phyloP scores from a whole-genome alignment of 2,113 vertebrate species.

The Meles meles region DNA sequence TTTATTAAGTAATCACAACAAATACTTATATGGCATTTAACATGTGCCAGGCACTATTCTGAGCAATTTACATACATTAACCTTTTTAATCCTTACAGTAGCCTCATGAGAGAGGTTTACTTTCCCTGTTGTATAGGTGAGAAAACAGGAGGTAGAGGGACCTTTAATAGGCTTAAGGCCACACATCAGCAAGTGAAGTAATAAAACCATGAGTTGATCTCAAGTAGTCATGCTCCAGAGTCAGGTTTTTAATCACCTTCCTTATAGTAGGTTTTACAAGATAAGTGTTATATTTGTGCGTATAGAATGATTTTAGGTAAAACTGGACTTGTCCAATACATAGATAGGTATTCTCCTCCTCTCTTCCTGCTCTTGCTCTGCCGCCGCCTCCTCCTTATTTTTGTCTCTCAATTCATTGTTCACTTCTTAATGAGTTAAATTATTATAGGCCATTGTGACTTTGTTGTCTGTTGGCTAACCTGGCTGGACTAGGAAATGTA shows the following conservation, averaged over 20 bases:
- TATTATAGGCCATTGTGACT: neutral
- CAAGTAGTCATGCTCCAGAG: neutral
- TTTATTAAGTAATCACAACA: neutral
- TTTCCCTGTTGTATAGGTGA: neutral
- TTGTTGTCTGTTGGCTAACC: neutral
- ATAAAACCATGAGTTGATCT: neutral
- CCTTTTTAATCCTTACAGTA: neutral
- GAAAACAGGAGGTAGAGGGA: neutral
- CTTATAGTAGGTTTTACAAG: neutral
- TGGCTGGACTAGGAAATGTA: conserved; percentile 13
- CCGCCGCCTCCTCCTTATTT: neutral
- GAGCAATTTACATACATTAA: neutral
- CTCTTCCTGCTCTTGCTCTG: too few species aligned
- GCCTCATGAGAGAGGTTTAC: neutral
- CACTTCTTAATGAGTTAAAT: neutral
- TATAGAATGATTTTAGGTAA: neutral
- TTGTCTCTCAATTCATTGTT: neutral
- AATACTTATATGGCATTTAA: neutral
- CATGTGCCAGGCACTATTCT: neutral
- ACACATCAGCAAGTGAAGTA: neutral
- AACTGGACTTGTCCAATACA: neutral
- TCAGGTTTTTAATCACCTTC: neutral
- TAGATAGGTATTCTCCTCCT: neutral
- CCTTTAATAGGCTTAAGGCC: neutral
- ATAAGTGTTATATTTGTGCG: neutral